These are phyloP conservation scores for Struthio camelus DNA, from an alignment of 2,113 vertebrate genomes.

Conservation along the genomic window DNA sequence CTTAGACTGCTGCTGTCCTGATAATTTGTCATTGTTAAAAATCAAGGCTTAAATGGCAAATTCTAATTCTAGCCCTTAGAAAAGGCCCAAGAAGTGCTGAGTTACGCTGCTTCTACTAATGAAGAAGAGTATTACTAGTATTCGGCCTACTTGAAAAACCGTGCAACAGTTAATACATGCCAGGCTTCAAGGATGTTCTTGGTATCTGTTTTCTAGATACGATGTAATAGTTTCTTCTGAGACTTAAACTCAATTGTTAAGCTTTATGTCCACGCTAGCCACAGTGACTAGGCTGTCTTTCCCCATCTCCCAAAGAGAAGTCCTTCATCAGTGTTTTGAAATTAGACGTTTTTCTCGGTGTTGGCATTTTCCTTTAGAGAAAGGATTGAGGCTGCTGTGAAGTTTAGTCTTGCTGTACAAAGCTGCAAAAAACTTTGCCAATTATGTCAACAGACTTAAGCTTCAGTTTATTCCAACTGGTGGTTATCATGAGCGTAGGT, in stretches of 20 bases:
- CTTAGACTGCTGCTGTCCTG: not conserved
- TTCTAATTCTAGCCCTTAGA: not conserved
- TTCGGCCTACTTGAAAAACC: not conserved
- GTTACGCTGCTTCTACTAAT: not conserved
- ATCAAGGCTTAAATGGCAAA: not conserved
- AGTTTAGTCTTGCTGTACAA: conserved; percentile 43
- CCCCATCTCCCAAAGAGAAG: conserved; percentile 21
- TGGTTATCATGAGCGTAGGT: not conserved
- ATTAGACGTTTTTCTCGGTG: conserved; percentile 54
- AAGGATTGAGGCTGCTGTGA: conserved; percentile 61
- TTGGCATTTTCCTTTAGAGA: conserved; percentile 61
- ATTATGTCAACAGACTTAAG: conserved; percentile 46
- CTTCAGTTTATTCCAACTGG: conserved; percentile 31
- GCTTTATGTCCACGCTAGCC: conserved; percentile 23
- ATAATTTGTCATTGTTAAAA: not conserved
- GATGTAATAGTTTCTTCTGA: not conserved
- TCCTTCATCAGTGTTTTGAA: conserved; percentile 54
- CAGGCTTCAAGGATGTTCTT: not conserved
- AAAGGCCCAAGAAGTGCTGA: not conserved
- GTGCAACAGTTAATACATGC: not conserved
- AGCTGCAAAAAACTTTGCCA: conserved; percentile 41
- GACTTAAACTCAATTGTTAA: conserved; percentile 25
- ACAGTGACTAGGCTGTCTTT: conserved; percentile 48
- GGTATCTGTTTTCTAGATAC: not conserved
- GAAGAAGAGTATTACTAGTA: not conserved